Conservation (phyloP, 2,797 vertebrate genomes). For the Malacoctenus gilli region DNA sequence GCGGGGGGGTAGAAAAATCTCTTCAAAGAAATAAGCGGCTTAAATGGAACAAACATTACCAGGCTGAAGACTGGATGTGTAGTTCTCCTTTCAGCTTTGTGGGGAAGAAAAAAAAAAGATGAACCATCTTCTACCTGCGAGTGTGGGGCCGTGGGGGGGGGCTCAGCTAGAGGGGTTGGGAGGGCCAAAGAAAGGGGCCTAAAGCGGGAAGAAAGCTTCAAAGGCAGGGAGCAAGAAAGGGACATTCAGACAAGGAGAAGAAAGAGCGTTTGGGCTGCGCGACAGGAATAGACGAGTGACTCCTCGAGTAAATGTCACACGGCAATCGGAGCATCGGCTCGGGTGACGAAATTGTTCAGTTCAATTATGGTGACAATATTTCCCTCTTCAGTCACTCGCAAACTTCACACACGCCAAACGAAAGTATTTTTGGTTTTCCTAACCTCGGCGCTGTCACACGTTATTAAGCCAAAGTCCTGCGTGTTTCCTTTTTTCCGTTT, state of each 20-base stretch:
- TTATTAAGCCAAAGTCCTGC: conserved; percentile 29
- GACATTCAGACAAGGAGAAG: conserved; percentile 56
- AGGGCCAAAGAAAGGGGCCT: conserved; percentile 29
- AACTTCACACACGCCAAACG: too few relatives aligned
- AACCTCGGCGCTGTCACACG: conserved; percentile 33
- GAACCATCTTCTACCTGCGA: conserved; percentile 34
- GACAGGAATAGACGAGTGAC: conserved; percentile 66
- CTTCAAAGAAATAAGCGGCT: conserved; percentile 27
- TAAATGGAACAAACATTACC: conserved; percentile 26
- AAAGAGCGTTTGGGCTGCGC: conserved; percentile 47
- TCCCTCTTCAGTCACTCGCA: conserved; percentile 11
- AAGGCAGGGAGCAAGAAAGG: conserved; percentile 61
- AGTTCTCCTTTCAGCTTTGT: conserved; percentile 26
- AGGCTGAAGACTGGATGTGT: conserved; percentile 20
- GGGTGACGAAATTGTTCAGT: conserved; percentile 47
- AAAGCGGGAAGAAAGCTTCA: conserved; percentile 59
- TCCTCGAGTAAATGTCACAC: conserved; percentile 64
- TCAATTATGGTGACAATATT: conserved; percentile 62
- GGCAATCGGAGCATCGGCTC: conserved; percentile 51
- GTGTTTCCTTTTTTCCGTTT: conserved; percentile 1
- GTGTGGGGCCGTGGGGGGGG: conserved; percentile 29
- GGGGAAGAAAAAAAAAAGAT: too few relatives aligned
- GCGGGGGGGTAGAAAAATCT: neutral
- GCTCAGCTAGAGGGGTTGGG: conserved; percentile 17
- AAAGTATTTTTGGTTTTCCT: conserved; percentile 34